Conservation (phyloP, 2,113 vertebrate species). For the Syrmaticus mikado region DNA sequence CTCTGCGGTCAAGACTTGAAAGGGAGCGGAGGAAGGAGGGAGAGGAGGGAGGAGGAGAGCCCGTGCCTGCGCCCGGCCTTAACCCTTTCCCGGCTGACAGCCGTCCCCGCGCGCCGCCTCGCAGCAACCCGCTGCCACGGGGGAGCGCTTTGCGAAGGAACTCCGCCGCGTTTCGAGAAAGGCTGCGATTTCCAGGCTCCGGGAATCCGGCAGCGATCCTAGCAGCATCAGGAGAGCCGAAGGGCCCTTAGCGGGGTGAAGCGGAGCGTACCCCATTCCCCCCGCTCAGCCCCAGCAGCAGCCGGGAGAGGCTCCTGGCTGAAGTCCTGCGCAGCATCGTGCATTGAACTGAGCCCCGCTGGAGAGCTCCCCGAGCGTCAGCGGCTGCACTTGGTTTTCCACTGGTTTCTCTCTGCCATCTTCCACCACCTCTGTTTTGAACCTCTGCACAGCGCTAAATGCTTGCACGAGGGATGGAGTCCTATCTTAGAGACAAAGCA, state of each 20-base stretch:
- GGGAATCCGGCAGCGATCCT: neutral
- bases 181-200: neutral
- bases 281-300: neutral
- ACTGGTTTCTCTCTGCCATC: neutral
- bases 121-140: neutral
- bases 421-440: neutral
- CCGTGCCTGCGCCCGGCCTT: neutral
- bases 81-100: slow-evolving; percentile 49
- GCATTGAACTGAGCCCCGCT: neutral
- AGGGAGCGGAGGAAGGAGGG: slow-evolving; percentile 53
- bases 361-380: neutral
- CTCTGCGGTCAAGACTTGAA: slow-evolving; percentile 67
- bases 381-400: neutral
- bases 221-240: neutral
- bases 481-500: neutral
- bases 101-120: neutral
- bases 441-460: neutral
- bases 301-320: neutral
- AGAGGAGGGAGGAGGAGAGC: slow-evolving; percentile 48
- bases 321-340: neutral
- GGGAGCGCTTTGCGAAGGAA: neutral
- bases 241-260: neutral
- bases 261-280: accelerated
- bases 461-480: neutral
- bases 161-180: neutral